phyloP scores from a whole-genome alignment of 1,140 invertebrate species.

The Eurosta solidaginis region DNA sequence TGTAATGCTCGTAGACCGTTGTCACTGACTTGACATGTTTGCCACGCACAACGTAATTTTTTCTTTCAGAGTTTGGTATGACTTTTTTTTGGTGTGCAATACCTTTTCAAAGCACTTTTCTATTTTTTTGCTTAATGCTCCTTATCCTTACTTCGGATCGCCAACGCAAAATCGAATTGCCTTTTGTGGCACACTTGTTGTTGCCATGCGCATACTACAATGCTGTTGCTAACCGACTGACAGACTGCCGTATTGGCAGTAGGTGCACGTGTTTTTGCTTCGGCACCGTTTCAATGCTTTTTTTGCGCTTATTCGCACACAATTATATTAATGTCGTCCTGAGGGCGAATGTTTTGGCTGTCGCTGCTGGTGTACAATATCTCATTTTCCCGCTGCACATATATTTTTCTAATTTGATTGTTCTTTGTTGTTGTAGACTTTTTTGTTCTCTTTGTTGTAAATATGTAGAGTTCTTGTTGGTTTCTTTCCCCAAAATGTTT shows the following conservation, averaged over 20 bases:
- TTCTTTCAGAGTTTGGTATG: not conserved
- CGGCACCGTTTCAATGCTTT: not conserved
- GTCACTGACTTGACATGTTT: not conserved
- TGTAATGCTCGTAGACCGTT: not conserved
- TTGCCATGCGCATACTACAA: not conserved
- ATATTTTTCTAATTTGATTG: not conserved
- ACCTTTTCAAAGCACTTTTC: not conserved
- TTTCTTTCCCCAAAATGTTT: not conserved
- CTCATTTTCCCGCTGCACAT: not conserved
- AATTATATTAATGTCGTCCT: not conserved
- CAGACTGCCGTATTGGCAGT: not conserved
- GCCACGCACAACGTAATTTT: not conserved
- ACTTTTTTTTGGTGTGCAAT: not conserved
- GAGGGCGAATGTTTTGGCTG: conserved; percentile 7
- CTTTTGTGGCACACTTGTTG: not conserved
- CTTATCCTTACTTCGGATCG: not conserved
- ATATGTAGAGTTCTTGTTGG: not conserved
- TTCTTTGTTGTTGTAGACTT: not conserved
- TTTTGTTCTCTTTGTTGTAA: not conserved
- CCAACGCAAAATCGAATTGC: conserved; percentile 1
- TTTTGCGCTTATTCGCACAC: not conserved
- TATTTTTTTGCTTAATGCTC: not conserved
- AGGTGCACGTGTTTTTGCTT: not conserved
- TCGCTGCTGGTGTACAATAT: conserved; percentile 9
- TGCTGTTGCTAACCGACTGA: not conserved